Evolutionary conservation across 37 sponge, comb jelly and placozoan species (phyloP).

Genomic region (Aphrocallistes beatrix): DNA sequence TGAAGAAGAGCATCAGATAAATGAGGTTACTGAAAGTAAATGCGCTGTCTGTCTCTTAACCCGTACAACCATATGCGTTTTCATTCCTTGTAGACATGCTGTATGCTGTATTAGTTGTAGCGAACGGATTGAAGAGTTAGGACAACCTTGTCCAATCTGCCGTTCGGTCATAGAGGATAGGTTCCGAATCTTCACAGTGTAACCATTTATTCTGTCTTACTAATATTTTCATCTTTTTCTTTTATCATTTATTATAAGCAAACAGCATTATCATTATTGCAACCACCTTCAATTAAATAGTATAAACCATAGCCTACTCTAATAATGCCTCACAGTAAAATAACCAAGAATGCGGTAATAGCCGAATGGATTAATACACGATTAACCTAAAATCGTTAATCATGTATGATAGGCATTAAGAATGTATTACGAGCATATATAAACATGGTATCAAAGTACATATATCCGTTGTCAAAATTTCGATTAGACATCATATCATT

Average conservation of each 20-base stretch:
- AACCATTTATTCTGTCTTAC: conserved; percentile 10
- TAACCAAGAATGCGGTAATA: no score
- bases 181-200: conserved; percentile 13
- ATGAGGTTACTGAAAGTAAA: not conserved
- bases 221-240: not conserved
- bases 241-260: conserved; percentile 2
- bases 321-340: no score
- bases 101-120: conserved; percentile 9
- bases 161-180: not conserved
- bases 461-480: no score
- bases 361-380: no score
- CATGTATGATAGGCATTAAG: no score
- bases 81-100: conserved; percentile 20
- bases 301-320: not conserved
- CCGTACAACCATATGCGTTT: conserved; percentile 17
- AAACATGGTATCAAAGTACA: no score
- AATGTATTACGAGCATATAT: no score
- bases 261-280: no score
- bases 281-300: not conserved
- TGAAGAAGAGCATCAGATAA: not conserved
- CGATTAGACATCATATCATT: no score
- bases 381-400: no score
- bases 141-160: conserved; percentile 4
- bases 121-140: not conserved
- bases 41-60: not conserved